Evolutionary conservation across 2,888 invertebrate species (phyloP).

Genomic region (Ellobium chinense): DNA sequence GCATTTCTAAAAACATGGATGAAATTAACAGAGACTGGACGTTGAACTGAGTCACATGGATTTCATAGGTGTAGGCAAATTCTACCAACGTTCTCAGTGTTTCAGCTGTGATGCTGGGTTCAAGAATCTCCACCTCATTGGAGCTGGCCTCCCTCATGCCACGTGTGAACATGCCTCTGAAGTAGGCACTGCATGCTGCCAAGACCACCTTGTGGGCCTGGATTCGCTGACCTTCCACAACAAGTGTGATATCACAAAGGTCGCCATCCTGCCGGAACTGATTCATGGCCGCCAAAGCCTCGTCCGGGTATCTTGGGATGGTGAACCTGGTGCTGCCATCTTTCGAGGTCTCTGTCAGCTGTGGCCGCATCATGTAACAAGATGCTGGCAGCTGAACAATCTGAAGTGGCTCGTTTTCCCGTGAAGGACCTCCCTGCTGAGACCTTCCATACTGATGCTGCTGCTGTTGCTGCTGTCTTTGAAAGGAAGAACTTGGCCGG

Average conservation of each 20-base stretch:
- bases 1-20: conserved; percentile 94
- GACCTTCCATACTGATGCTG: not conserved
- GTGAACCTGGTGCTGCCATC: conserved; percentile 77
- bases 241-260: conserved; percentile 87
- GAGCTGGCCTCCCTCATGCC: conserved; percentile 92
- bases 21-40: conserved; percentile 94
- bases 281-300: conserved; percentile 92
- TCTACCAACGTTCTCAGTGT: conserved; percentile 92
- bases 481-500: not conserved
- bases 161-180: conserved; percentile 97
- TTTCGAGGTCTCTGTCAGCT: conserved; percentile 64
- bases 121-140: conserved; percentile 86
- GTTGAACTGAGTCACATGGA: conserved; percentile 92
- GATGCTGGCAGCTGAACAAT: conserved; percentile 51
- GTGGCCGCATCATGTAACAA: conserved; percentile 68
- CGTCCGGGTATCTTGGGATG: conserved; percentile 84
- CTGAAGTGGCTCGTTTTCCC: not conserved
- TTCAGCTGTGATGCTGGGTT: conserved; percentile 82
- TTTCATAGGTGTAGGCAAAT: conserved; percentile 95
- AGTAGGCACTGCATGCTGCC: conserved; percentile 94
- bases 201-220: conserved; percentile 93
- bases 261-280: conserved; percentile 93
- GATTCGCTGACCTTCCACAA: conserved; percentile 90
- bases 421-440: not conserved
- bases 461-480: not conserved